Evolutionary conservation across 2,797 vertebrate genomes (phyloP).

Genomic region (Momotus momota): DNA sequence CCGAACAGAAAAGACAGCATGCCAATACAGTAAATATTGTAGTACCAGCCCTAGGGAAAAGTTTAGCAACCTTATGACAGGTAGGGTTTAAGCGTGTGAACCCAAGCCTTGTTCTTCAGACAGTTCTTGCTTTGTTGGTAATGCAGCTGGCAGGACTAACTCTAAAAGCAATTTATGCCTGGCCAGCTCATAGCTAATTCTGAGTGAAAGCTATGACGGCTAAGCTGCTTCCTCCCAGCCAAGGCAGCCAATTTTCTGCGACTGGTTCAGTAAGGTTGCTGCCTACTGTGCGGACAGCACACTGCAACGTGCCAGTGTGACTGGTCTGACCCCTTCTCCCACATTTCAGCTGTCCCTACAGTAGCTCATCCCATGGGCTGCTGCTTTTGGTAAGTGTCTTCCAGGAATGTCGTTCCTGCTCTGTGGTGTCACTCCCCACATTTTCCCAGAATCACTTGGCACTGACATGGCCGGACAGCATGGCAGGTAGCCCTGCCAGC

Average conservation of each 20-base stretch:
- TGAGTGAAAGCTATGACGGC: slow-evolving; percentile 52
- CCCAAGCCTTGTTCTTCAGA: background rate
- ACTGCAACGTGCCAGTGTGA: background rate
- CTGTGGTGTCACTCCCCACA: background rate
- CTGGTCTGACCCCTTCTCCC: background rate
- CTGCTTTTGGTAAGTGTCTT: background rate
- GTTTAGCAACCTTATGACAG: slow-evolving; percentile 21
- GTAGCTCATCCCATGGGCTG: background rate
- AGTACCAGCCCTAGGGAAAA: background rate
- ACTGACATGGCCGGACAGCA: background rate
- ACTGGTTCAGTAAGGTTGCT: background rate
- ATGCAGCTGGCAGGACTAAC: slow-evolving; percentile 11
- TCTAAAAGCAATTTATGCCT: slow-evolving; percentile 36
- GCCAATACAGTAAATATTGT: slow-evolving; percentile 24
- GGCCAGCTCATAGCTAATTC: slow-evolving; percentile 52
- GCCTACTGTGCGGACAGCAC: background rate
- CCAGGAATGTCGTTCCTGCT: background rate
- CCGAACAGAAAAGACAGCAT: slow-evolving; percentile 22
- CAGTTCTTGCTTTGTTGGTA: slow-evolving; percentile 44
- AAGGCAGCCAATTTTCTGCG: background rate
- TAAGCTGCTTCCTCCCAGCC: slow-evolving; percentile 33
- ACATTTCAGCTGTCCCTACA: background rate
- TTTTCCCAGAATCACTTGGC: slow-evolving; percentile 61
- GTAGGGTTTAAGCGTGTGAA: background rate
- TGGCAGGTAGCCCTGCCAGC: slow-evolving; percentile 15